phyloP scores from a whole-genome alignment of 2,797 vertebrate species.

The Amniataba percoides region DNA sequence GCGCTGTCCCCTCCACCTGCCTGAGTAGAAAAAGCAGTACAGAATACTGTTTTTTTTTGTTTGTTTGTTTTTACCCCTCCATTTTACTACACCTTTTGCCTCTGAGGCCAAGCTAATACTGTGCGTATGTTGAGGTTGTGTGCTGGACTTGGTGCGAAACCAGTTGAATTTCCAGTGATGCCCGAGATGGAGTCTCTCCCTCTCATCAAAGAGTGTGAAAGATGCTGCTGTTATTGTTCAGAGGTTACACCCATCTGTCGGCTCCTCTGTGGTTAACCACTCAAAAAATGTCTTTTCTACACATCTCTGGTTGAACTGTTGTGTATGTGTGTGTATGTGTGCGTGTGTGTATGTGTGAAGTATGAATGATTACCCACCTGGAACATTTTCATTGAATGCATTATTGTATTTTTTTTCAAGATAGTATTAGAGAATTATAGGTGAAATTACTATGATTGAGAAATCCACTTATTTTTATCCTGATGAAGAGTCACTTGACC shows the following conservation, averaged over 20 bases:
- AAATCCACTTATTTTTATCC: slow-evolving; percentile 77
- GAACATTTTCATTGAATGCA: slow-evolving; percentile 69
- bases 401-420: slow-evolving; percentile 73
- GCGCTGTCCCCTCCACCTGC: slow-evolving; percentile 11
- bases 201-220: slow-evolving; percentile 31
- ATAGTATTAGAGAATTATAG: slow-evolving; percentile 77
- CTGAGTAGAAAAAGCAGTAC: slow-evolving; percentile 22
- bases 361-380: slow-evolving; percentile 32
- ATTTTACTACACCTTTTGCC: slow-evolving; percentile 25
- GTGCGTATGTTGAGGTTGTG: slow-evolving; percentile 12
- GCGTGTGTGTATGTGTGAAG: slow-evolving; percentile 12
- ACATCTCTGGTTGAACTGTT: slow-evolving; percentile 37
- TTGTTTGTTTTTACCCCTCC: no score
- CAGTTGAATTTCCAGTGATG: slow-evolving; percentile 19
- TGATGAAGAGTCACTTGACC: slow-evolving; percentile 68
- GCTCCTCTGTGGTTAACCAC: slow-evolving; percentile 78
- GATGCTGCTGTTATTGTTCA: slow-evolving; percentile 75
- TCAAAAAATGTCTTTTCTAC: slow-evolving; percentile 72
- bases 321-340: slow-evolving; percentile 27
- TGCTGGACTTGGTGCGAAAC: slow-evolving; percentile 42
- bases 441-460: slow-evolving; percentile 64
- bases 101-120: slow-evolving; percentile 48
- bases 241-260: slow-evolving; percentile 67
- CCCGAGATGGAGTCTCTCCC: slow-evolving; percentile 44
- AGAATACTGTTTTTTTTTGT: not conserved